These are phyloP conservation scores for Diabrotica virgifera DNA, from an alignment of 1,140 invertebrate genomes.

Conservation along the genomic window DNA sequence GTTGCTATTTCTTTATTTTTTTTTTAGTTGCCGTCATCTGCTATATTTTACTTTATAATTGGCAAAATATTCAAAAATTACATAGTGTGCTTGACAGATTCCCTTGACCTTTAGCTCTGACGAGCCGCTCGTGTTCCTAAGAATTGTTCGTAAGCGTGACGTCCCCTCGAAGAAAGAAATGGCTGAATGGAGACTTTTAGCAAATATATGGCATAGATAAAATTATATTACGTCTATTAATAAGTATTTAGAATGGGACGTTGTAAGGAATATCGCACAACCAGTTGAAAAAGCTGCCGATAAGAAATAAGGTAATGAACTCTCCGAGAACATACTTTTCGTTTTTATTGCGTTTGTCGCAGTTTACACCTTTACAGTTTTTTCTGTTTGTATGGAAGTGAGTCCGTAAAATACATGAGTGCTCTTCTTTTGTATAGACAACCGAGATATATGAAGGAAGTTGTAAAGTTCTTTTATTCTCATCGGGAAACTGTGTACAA, in stretches of 20 bases:
- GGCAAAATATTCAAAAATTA: too few relatives aligned
- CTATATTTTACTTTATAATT: too few relatives aligned
- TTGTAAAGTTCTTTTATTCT: too few relatives aligned
- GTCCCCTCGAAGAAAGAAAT: constrained; percentile 9
- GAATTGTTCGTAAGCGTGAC: constrained; percentile 8
- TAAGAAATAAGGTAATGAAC: constrained; percentile 5
- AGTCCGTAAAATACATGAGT: too few relatives aligned
- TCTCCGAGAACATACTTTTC: neutral
- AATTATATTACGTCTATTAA: constrained; percentile 17
- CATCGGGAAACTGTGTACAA: too few relatives aligned
- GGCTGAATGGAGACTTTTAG: constrained; percentile 12
- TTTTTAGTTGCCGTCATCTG: too few relatives aligned
- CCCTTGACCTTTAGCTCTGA: neutral
- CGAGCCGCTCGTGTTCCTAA: neutral
- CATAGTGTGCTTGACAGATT: too few relatives aligned
- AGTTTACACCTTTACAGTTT: neutral
- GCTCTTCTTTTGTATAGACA: too few relatives aligned
- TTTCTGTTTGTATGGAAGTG: neutral
- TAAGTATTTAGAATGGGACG: constrained; percentile 17
- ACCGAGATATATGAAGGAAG: too few relatives aligned
- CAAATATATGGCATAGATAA: constrained; percentile 10
- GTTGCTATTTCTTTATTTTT: too few relatives aligned
- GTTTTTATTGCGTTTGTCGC: constrained; percentile 2
- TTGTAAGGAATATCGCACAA: constrained; percentile 6
- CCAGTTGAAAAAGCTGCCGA: constrained; percentile 15